phyloP scores from a whole-genome alignment of 2,888 invertebrate species.

The Parnassius orleans region DNA sequence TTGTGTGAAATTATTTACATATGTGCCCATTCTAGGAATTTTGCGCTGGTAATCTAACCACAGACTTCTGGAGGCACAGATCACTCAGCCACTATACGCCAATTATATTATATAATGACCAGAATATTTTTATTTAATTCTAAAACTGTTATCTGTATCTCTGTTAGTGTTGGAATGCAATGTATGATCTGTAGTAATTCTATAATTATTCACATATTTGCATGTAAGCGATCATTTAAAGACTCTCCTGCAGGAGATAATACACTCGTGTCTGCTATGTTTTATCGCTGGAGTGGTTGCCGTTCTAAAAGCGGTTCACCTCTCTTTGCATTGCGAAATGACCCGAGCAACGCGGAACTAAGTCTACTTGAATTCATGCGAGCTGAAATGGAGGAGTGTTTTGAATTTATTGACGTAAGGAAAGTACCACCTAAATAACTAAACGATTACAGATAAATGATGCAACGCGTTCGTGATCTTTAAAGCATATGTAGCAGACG shows the following conservation, averaged over 20 bases:
- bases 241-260: conserved; percentile 34
- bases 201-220: conserved; percentile 16
- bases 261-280: conserved; percentile 46
- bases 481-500: no score
- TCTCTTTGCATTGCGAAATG: conserved; percentile 37
- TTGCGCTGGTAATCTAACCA: no score
- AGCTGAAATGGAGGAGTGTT: background rate
- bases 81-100: no score
- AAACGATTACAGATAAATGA: no score
- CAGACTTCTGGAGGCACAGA: no score
- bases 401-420: background rate
- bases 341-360: conserved; percentile 30
- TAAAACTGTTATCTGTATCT: no score
- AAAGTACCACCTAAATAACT: no score
- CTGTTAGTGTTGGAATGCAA: background rate
- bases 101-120: no score
- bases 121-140: no score
- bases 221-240: conserved; percentile 31
- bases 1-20: no score
- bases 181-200: conserved; percentile 13
- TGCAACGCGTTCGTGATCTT: background rate
- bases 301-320: conserved; percentile 49
- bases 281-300: conserved; percentile 56
- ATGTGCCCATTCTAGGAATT: no score
- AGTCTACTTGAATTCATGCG: conserved; percentile 2